A percentile compares a stretch with the other conserved stretches of the same genome.
Conservation (phyloP, 53 echinoderm and acorn worm genomes). For the Crossaster papposus region DNA sequence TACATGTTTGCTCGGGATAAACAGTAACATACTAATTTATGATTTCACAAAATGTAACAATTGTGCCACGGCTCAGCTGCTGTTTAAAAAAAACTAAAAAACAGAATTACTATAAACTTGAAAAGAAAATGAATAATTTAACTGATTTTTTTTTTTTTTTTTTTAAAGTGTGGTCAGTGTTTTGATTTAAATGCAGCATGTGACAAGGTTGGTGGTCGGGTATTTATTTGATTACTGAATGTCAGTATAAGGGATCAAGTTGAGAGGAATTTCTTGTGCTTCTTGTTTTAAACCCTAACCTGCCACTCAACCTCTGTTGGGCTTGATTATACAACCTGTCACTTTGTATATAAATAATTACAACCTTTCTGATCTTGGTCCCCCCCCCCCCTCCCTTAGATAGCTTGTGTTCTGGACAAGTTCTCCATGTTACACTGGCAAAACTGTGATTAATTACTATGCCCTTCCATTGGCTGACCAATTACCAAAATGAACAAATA, state of each 20-base stretch:
- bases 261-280: not conserved
- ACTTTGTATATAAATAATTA: conserved; percentile 40
- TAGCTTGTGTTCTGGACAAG: not conserved
- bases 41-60: not conserved
- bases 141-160: no score
- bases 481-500: not conserved
- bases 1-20: not conserved
- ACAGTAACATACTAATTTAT: not conserved
- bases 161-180: no score
- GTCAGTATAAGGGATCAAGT: not conserved
- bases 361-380: conserved; percentile 22
- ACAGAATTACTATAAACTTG: not conserved
- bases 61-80: not conserved
- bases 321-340: conserved; percentile 44
- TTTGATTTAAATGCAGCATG: no score
- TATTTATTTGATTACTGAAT: not conserved
- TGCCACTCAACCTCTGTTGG: conserved; percentile 14
- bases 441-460: conserved; percentile 16
- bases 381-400: not conserved
- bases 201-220: not conserved
- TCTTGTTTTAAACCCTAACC: conserved; percentile 9
- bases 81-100: not conserved
- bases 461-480: not conserved
- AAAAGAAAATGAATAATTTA: no score
- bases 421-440: not conserved